These are phyloP conservation scores for Drosophila novamexicana DNA, from an alignment of 1,140 invertebrate species.

Conservation along the genomic window DNA sequence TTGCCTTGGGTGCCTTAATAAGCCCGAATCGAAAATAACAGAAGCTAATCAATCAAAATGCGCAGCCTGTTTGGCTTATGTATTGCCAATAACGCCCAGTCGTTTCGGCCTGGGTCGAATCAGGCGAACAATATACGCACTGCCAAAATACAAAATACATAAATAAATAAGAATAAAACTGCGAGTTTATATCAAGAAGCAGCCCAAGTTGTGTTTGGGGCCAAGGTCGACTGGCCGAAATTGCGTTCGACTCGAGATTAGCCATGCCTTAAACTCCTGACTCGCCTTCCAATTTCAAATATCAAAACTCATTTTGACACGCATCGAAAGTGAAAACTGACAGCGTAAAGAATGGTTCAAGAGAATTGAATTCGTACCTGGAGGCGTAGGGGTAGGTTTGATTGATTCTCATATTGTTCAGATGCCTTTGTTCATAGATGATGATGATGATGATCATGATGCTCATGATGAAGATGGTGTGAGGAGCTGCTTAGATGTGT, in stretches of 20 bases:
- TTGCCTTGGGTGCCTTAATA: slow-evolving; percentile 11
- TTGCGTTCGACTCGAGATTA: slow-evolving; percentile 14
- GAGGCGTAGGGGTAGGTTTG: slow-evolving; percentile 13
- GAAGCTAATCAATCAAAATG: slow-evolving; percentile 59
- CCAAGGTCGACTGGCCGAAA: neutral
- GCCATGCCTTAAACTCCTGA: neutral
- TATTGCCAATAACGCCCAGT: slow-evolving; percentile 24
- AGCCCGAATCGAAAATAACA: slow-evolving; percentile 21
- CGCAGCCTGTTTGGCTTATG: slow-evolving; percentile 21
- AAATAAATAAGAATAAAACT: slow-evolving; percentile 37
- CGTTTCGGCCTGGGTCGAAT: neutral
- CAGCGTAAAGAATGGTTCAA: slow-evolving; percentile 11
- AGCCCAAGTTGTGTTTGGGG: slow-evolving; percentile 2
- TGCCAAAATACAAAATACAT: slow-evolving; percentile 19
- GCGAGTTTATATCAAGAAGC: slow-evolving; percentile 28
- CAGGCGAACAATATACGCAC: slow-evolving; percentile 7
- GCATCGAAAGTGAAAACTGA: slow-evolving; percentile 29
- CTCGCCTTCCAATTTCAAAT: slow-evolving; percentile 16
- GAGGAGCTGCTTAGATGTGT: neutral
- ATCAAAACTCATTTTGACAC: slow-evolving; percentile 40
- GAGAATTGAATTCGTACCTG: slow-evolving; percentile 30
- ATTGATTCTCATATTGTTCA: slow-evolving; percentile 37
- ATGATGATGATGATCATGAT: neutral
- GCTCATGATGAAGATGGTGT: neutral
- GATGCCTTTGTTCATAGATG: slow-evolving; percentile 20